Base-by-base conservation (phyloP, 1,140 invertebrate species). In the Drosophila guanche region DNA sequence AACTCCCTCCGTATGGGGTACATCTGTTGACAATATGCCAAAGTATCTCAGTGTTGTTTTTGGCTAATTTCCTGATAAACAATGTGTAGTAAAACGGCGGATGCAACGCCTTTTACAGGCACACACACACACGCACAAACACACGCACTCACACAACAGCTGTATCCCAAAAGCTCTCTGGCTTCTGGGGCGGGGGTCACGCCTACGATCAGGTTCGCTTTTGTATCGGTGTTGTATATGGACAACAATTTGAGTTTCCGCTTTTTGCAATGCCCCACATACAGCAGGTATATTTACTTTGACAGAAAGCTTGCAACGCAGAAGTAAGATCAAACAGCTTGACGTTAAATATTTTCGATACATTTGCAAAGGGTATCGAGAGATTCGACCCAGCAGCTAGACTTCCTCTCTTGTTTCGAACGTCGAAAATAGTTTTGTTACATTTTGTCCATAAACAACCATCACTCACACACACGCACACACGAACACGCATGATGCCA, bases 191-290 rank as follows among this genome's bases (percentile, higher is more conserved):
- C 53, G 53, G 33, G 37, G 45, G 23, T 20, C 23, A 37, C 72
- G 51, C 50, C 65, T 59, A 63, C 48, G 33, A 29, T 33, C 46
- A 3, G n/a, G 55, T 51, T 23, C 61, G 46, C 50, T 54, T 61
- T 29, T 52, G 14, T 61, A 37, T 47, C 58, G 20, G 10, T 47
- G 37, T 45, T 65, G 40, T 41, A 68, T 68, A 68, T 69, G 66
- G 78, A 58, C 68, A 81, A 68, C 79, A 48, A 68, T 63, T 65
- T 73, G 54, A 77, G 80, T 81, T 80, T 80, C 78, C 79, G 79
- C 56, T 79, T 61, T 61, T 70, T 52, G 40, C 33, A 10, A 37
- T 37, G 12, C 33, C 33, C 33, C 10, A 10, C 10, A 10, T 37
- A 1, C 10, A 1, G 10, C 10, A 12, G 33, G 33, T 37, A 37